Percentiles rank a stretch among this genome's conserved stretches.
Evolutionary conservation across 2,888 invertebrate genomes (phyloP).

Genomic region (Tupiocoris notatus): DNA sequence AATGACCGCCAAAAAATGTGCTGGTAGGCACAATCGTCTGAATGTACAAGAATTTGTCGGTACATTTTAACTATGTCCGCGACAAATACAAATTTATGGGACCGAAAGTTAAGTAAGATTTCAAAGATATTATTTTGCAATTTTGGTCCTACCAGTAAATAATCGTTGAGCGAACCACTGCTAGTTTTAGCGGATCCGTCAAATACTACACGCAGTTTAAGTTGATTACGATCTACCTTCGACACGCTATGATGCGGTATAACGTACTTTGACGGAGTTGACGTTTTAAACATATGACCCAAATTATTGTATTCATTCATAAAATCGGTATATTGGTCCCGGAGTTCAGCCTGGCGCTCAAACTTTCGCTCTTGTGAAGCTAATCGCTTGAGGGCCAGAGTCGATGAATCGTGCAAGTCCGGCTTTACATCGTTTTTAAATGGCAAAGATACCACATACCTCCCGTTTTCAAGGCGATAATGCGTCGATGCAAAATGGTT

Average conservation of each 20-base stretch:
- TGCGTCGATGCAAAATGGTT: not conserved
- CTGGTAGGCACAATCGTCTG: conserved; percentile 4
- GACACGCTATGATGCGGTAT: conserved; percentile 10
- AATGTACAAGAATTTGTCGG: conserved; percentile 2
- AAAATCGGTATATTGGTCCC: not conserved
- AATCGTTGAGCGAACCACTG: conserved; percentile 36
- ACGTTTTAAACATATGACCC: conserved; percentile 6
- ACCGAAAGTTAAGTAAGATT: conserved; percentile 13
- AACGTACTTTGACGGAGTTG: not conserved
- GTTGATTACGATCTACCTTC: conserved; percentile 4
- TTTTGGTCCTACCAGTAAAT: conserved; percentile 12
- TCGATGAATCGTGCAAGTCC: not conserved
- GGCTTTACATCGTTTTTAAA: not conserved
- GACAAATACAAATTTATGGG: conserved; percentile 4
- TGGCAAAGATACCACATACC: not conserved
- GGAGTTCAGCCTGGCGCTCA: not conserved
- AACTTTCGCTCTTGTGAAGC: not conserved
- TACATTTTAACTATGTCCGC: conserved; percentile 28
- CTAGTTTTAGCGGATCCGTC: conserved; percentile 6
- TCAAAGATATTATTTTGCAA: conserved; percentile 12
- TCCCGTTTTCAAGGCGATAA: not conserved
- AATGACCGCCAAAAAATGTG: not conserved
- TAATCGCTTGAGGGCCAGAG: not conserved
- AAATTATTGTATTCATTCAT: not conserved
- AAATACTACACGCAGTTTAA: conserved; percentile 22